Conservation (phyloP, 2,797 vertebrate genomes). For the Epinephelus awoara region DNA sequence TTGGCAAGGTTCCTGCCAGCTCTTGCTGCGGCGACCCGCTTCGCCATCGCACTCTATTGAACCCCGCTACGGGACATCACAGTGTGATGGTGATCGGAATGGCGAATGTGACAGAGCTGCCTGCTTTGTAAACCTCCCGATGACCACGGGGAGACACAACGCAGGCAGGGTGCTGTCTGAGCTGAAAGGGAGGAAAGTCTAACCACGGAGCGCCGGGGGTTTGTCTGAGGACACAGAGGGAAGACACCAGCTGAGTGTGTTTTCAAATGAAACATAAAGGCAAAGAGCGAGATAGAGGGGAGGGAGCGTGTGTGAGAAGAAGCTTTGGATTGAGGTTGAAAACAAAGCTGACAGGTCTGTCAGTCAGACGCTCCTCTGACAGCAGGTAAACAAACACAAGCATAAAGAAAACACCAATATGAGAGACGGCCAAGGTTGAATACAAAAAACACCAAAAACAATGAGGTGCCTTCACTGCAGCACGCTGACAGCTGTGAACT, state of each 20-base stretch:
- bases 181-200: slow-evolving; percentile 30
- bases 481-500: slow-evolving; percentile 62
- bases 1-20: slow-evolving; percentile 37
- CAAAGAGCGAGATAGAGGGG: neutral
- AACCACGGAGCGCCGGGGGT: slow-evolving; percentile 9
- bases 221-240: slow-evolving; percentile 27
- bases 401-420: neutral
- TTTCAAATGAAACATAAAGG: slow-evolving; percentile 19
- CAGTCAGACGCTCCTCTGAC: slow-evolving; percentile 19
- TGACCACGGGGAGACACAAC: slow-evolving; percentile 31
- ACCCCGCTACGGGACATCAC: slow-evolving; percentile 40
- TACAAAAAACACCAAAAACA: neutral
- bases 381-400: slow-evolving; percentile 35
- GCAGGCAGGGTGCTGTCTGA: slow-evolving; percentile 34
- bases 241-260: slow-evolving; percentile 18
- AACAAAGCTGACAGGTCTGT: slow-evolving; percentile 33
- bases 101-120: slow-evolving; percentile 40
- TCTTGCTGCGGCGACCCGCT: slow-evolving; percentile 42
- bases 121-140: slow-evolving; percentile 28
- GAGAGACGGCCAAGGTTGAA: neutral
- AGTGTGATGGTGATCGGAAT: slow-evolving; percentile 45
- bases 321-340: slow-evolving; percentile 14
- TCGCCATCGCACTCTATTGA: slow-evolving; percentile 45
- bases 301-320: neutral
- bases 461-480: slow-evolving; percentile 12